A percentile compares a stretch with the other conserved stretches of the same genome.
Evolutionary conservation across 2,113 vertebrate species (phyloP).

Genomic region (Poeciliopsis retropinna): DNA sequence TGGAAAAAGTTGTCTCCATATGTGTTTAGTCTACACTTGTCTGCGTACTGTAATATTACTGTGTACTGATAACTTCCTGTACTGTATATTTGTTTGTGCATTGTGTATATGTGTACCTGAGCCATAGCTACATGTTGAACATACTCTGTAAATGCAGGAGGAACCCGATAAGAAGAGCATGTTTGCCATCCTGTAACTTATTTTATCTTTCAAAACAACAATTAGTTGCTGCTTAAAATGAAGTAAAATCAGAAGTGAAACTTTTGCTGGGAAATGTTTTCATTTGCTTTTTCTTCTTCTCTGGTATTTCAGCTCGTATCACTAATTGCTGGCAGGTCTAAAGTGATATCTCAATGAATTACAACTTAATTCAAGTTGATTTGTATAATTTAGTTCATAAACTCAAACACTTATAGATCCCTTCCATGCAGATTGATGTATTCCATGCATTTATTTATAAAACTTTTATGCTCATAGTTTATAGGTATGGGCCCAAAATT

Average conservation of each 20-base stretch:
- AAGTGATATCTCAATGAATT: neutral
- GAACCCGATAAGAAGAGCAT: too few relatives aligned
- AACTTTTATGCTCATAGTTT: neutral
- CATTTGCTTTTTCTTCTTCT: neutral
- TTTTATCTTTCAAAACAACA: constrained; percentile 19
- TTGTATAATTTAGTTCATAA: neutral
- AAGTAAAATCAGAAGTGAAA: neutral
- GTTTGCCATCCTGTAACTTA: constrained; percentile 36
- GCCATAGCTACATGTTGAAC: constrained; percentile 15
- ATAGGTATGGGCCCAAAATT: neutral
- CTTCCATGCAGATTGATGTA: neutral
- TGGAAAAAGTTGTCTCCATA: neutral
- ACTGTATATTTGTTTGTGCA: constrained; percentile 56
- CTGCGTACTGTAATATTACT: neutral
- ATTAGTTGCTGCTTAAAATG: neutral
- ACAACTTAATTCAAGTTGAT: neutral
- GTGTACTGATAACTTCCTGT: constrained; percentile 33
- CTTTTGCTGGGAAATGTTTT: neutral
- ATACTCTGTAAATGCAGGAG: constrained; percentile 11
- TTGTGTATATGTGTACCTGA: constrained; percentile 40
- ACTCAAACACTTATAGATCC: neutral
- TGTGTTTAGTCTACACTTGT: neutral
- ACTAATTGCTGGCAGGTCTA: neutral
- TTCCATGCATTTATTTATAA: neutral
- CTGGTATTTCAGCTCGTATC: neutral